Base-by-base conservation (phyloP, 2,888 invertebrate species). In the Plutella xylostella region DNA sequence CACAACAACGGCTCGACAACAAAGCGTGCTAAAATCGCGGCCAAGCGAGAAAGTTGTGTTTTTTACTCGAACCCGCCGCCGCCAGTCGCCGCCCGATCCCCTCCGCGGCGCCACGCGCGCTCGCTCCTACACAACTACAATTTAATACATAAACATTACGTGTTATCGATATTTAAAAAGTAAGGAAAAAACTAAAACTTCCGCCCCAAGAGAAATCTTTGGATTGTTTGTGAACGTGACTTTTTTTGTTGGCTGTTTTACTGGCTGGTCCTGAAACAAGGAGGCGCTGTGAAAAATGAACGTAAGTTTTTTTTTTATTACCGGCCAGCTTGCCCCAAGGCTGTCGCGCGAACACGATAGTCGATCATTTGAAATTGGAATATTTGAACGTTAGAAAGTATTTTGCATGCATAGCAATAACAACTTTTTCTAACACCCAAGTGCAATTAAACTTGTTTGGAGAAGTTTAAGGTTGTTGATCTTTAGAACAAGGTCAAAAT, bases 11-110 rank as follows among this genome's bases (percentile, higher is more conserved):
- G 39, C 38, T 45, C 22, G 35, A 28, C 22, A 41, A 42, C 49
- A 48, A 47, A 42, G 49, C 49, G 25, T 44, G 42, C 38, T 42
- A 40, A 39, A 34, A 45, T 56, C 54, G 60, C 64, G 63, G 65
- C 53, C 65, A 61, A 47, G 55, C 55, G 65, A 58, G 68, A 68
- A 68, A 68, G 68, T 67, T 59, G 54, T 51, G 18, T 30, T 48
- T 56, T 60, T 61, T 63, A 42, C 9, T 12, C 40, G 21, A 7
- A 21, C 30, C n/a, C 19, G 3, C 6, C 17, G 31, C 48, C 47
- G 55, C 50, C 65, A 67, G 67, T 67, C 58, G 54, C 53, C 52
- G 45, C 35, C 48, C 50, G 51, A 57, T 59, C 55, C 50, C 50
- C 55, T 48, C n/a, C 38, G 44, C 33, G 57, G 50, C 51, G 52